Conservation (phyloP, 2,888 invertebrate species). For the Strigamia crassipes region DNA sequence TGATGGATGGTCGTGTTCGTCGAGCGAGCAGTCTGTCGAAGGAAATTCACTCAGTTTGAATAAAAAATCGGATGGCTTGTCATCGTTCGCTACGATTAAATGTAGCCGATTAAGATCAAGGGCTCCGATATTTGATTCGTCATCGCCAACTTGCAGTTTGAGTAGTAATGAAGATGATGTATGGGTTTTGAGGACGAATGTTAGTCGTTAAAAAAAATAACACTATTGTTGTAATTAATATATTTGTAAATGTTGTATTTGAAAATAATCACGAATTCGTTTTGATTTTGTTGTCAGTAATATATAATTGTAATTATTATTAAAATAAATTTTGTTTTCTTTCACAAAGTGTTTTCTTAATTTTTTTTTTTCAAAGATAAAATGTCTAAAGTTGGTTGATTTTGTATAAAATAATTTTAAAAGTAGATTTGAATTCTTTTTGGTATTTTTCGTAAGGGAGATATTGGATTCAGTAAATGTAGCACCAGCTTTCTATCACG, state of each 20-base stretch:
- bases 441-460: too few relatives aligned
- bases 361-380: too few relatives aligned
- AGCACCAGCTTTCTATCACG: too few relatives aligned
- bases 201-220: neutral
- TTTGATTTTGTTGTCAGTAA: neutral
- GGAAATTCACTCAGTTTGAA: neutral
- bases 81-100: slow-evolving; percentile 24
- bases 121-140: neutral
- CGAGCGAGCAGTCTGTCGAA: slow-evolving; percentile 45
- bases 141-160: slow-evolving; percentile 33
- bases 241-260: neutral
- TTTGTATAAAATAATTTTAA: too few relatives aligned
- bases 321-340: too few relatives aligned
- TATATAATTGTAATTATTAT: neutral
- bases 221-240: neutral
- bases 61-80: neutral
- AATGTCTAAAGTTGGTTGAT: too few relatives aligned
- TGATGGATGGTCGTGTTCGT: slow-evolving; percentile 43
- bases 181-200: slow-evolving; percentile 43
- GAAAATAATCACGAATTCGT: neutral
- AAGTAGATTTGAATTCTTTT: too few relatives aligned
- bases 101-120: slow-evolving; percentile 2
- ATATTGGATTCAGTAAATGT: too few relatives aligned
- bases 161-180: slow-evolving; percentile 41
- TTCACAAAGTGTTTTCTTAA: too few relatives aligned